A percentile compares a stretch with the other conserved stretches of the same genome.
Evolutionary conservation across 2,113 vertebrate genomes (phyloP).

Genomic region (Scomber colias): DNA sequence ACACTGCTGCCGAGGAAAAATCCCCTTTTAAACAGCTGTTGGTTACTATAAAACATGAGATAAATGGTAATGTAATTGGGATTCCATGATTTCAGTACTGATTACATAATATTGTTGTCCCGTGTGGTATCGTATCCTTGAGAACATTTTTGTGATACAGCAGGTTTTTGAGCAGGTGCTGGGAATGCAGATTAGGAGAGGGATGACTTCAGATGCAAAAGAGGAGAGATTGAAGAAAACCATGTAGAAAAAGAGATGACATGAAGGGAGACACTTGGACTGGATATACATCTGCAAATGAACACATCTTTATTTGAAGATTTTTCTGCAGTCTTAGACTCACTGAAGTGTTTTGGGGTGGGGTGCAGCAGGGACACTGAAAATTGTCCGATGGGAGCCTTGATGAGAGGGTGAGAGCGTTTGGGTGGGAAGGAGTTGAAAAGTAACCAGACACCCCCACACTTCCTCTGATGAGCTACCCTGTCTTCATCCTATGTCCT

Average conservation of each 20-base stretch:
- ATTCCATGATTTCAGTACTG: constrained; percentile 69
- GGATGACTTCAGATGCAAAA: constrained; percentile 25
- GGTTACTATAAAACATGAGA: constrained; percentile 69
- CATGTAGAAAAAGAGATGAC: neutral
- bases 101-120: constrained; percentile 49
- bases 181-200: constrained; percentile 17
- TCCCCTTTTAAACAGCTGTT: constrained; percentile 62
- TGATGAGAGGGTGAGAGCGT: constrained; percentile 56
- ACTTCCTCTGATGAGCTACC: constrained; percentile 20
- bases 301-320: neutral
- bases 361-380: constrained; percentile 30
- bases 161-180: constrained; percentile 33
- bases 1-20: constrained; percentile 47
- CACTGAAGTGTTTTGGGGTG: constrained; percentile 28
- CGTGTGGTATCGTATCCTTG: constrained; percentile 16
- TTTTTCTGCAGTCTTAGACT: constrained; percentile 11
- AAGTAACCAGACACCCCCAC: constrained; percentile 52
- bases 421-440: constrained; percentile 35
- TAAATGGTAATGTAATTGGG: constrained; percentile 46
- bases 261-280: neutral
- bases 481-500: constrained; percentile 20
- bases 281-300: neutral
- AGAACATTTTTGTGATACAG: constrained; percentile 14
- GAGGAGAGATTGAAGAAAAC: constrained; percentile 7
- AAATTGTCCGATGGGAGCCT: constrained; percentile 24